A percentile compares a stretch with the other conserved stretches of the same genome.
Evolutionary conservation across 2,113 vertebrate genomes (phyloP).

Genomic region (Cygnus buccinator): DNA sequence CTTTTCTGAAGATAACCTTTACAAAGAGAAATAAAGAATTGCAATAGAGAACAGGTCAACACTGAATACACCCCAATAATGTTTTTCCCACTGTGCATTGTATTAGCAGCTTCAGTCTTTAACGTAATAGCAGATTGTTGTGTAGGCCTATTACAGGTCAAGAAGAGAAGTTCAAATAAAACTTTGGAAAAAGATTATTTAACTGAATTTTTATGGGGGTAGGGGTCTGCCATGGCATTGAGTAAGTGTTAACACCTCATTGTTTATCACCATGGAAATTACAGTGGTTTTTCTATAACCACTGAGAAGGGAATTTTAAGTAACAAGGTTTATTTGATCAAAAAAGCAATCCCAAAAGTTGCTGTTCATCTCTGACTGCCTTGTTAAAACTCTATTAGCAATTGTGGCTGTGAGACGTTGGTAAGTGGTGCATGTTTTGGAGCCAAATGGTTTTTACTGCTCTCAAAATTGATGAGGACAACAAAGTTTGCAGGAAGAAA

Average conservation of each 20-base stretch:
- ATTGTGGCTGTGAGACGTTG: background rate
- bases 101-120: background rate
- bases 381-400: background rate
- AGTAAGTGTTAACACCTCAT: background rate
- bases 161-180: background rate
- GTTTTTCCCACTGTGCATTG: background rate
- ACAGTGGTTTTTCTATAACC: background rate
- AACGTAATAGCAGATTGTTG: background rate
- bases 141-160: background rate
- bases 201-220: accelerated
- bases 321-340: background rate
- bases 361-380: background rate
- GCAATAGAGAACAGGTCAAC: background rate
- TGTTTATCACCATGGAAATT: background rate
- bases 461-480: background rate
- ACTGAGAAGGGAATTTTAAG: background rate
- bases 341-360: background rate
- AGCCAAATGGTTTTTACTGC: background rate
- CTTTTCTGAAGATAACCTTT: background rate
- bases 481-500: background rate
- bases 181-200: background rate
- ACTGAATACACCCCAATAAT: background rate
- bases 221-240: background rate
- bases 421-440: background rate
- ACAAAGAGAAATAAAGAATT: background rate